phyloP scores from a whole-genome alignment of 2,888 invertebrate species.

The Hanleya hanleyi region DNA sequence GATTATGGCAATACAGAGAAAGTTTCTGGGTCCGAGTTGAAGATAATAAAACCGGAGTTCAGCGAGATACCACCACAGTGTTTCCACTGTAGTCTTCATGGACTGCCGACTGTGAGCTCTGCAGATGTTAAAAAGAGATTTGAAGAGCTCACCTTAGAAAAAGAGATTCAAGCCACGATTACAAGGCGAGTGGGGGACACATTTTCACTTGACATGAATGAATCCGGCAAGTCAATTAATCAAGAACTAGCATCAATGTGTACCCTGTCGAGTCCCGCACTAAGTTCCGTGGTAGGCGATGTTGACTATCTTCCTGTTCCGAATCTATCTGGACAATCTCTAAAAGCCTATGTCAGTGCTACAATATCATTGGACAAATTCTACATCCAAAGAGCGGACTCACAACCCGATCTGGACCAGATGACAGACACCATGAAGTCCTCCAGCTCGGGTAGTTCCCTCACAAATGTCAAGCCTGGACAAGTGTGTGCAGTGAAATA shows the following conservation, averaged over 20 bases:
- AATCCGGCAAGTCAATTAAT: neutral
- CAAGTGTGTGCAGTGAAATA: constrained; percentile 78
- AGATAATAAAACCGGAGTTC: constrained; percentile 50
- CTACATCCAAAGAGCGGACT: neutral
- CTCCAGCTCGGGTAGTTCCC: neutral
- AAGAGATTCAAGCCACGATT: constrained; percentile 42
- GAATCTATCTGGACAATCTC: neutral
- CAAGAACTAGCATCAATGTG: neutral
- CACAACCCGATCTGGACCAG: neutral
- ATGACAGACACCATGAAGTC: neutral
- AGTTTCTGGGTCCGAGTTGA: constrained; percentile 44
- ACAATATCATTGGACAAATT: neutral
- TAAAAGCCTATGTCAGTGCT: neutral
- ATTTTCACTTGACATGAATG: constrained; percentile 35
- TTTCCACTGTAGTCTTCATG: constrained; percentile 15
- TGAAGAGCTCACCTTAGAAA: constrained; percentile 43
- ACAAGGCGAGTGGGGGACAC: constrained; percentile 23
- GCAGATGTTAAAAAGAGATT: constrained; percentile 42
- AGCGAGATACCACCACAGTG: neutral
- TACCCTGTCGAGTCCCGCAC: neutral
- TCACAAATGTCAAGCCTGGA: neutral
- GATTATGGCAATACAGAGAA: constrained; percentile 69
- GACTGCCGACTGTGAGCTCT: constrained; percentile 23
- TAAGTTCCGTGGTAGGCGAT: too few species aligned
- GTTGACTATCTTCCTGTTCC: neutral